phyloP scores from a whole-genome alignment of 2,888 invertebrate genomes.

The Drosophila algonquin region DNA sequence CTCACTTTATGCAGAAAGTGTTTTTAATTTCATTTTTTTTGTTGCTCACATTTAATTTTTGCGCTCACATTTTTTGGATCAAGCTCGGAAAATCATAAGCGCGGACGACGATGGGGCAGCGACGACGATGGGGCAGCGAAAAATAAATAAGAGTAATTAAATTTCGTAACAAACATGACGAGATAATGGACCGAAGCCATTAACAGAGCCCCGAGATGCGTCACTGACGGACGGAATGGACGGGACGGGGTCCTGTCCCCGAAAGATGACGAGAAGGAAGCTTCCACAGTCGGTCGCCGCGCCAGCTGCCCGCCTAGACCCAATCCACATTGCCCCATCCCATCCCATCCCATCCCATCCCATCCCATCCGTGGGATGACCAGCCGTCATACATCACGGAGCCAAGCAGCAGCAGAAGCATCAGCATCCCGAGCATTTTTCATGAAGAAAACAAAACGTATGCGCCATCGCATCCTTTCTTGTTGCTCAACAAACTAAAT shows the following conservation, averaged over 20 bases:
- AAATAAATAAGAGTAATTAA: constrained; percentile 84
- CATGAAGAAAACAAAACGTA: constrained; percentile 43
- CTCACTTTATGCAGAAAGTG: constrained; percentile 62
- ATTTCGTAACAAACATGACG: constrained; percentile 83
- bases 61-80: constrained; percentile 65
- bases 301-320: constrained; percentile 33
- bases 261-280: constrained; percentile 64
- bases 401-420: constrained; percentile 22
- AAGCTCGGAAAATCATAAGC: constrained; percentile 73
- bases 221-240: constrained; percentile 36
- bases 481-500: constrained; percentile 30
- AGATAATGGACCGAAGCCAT: constrained; percentile 84
- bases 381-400: constrained; percentile 45
- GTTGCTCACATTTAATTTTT: constrained; percentile 68
- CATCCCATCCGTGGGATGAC: constrained; percentile 10
- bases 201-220: constrained; percentile 64
- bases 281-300: not conserved
- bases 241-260: constrained; percentile 57
- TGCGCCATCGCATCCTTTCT: constrained; percentile 45
- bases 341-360: no score
- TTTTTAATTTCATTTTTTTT: constrained; percentile 74
- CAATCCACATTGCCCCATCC: not conserved
- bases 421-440: constrained; percentile 57
- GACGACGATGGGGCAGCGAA: constrained; percentile 50
- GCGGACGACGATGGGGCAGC: constrained; percentile 23